Evolutionary conservation across 2,888 invertebrate genomes (phyloP).

Genomic region (Eurytoma adleriae): DNA sequence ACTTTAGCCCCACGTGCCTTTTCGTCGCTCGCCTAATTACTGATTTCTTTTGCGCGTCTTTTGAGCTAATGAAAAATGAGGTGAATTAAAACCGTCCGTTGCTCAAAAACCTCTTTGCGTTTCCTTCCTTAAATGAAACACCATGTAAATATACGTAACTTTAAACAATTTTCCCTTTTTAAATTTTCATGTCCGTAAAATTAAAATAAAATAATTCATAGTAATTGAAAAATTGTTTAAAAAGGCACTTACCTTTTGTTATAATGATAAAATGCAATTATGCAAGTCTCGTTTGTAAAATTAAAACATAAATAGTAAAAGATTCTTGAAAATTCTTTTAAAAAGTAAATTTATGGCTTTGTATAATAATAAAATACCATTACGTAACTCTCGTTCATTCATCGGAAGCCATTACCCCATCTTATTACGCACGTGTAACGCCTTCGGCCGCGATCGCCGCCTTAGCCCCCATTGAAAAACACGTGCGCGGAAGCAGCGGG

Average conservation of each 20-base stretch:
- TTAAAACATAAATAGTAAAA: too few relatives aligned
- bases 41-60: conserved; percentile 39
- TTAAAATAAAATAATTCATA: neutral
- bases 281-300: too few relatives aligned
- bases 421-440: neutral
- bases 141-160: too few relatives aligned
- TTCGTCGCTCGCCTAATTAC: conserved; percentile 38
- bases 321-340: too few relatives aligned
- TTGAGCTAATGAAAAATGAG: neutral
- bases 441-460: neutral
- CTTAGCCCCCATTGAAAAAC: neutral
- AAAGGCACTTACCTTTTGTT: too few relatives aligned
- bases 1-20: conserved; percentile 11
- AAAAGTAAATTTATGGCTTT: too few relatives aligned
- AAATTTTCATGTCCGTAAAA: too few relatives aligned
- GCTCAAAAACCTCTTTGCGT: too few relatives aligned
- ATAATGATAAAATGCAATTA: too few relatives aligned
- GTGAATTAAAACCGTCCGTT: conserved; percentile 14
- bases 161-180: too few relatives aligned
- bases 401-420: conserved; percentile 36
- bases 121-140: too few relatives aligned
- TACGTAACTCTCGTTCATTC: neutral
- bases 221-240: neutral
- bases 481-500: conserved; percentile 1
- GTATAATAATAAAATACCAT: neutral